A percentile compares a stretch with the other conserved stretches of the same genome.
These are phyloP conservation scores for Trisateles emortualis DNA, from an alignment of 2,888 invertebrate species.

Conservation along the genomic window DNA sequence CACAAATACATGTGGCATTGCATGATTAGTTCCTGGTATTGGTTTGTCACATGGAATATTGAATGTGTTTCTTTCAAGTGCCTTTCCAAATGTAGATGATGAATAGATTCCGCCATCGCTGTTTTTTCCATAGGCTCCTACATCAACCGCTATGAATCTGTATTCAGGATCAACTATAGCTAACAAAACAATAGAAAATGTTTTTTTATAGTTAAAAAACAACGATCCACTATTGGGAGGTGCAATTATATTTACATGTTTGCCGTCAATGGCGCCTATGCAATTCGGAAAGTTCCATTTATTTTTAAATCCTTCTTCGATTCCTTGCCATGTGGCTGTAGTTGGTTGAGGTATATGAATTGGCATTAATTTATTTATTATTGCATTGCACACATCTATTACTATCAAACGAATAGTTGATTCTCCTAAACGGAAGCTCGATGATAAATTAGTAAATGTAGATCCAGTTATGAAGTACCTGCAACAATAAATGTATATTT, in stretches of 20 bases:
- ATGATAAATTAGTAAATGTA: slow-evolving; percentile 32
- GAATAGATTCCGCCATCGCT: slow-evolving; percentile 40
- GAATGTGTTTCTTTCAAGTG: slow-evolving; percentile 20
- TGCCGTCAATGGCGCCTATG: slow-evolving; percentile 43
- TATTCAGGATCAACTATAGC: slow-evolving; percentile 36
- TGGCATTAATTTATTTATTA: slow-evolving; percentile 36
- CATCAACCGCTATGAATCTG: slow-evolving; percentile 34
- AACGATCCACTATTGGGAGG: slow-evolving; percentile 38
- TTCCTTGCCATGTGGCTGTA: slow-evolving; percentile 28
- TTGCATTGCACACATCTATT: slow-evolving; percentile 27
- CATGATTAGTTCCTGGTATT: slow-evolving; percentile 26
- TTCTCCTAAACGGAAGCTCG: slow-evolving; percentile 27
- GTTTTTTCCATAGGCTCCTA: slow-evolving; percentile 29
- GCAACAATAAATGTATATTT: too few relatives aligned
- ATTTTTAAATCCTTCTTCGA: slow-evolving; percentile 35
- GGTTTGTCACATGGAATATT: slow-evolving; percentile 30
- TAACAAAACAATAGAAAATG: slow-evolving; percentile 41
- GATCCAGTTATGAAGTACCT: slow-evolving; percentile 36
- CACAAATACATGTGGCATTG: slow-evolving; percentile 10
- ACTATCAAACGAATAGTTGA: slow-evolving; percentile 30
- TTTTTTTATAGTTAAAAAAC: slow-evolving; percentile 48
- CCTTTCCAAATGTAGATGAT: slow-evolving; percentile 31
- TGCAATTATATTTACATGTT: slow-evolving; percentile 46
- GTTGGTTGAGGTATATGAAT: slow-evolving; percentile 24
- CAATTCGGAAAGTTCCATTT: slow-evolving; percentile 44